phyloP scores from a whole-genome alignment of 2,888 invertebrate species.

The Allygus modestus region DNA sequence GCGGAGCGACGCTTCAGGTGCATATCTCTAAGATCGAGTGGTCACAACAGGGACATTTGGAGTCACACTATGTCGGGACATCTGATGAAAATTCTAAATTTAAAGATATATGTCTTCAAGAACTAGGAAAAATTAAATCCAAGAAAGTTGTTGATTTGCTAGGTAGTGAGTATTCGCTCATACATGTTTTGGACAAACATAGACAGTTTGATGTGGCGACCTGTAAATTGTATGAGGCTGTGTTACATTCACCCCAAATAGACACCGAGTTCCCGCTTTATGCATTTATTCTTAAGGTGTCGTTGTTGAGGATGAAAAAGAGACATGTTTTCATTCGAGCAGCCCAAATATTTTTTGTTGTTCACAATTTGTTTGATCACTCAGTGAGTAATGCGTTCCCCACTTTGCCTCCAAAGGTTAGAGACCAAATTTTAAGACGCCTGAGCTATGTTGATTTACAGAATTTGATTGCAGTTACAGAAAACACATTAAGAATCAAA shows the following conservation, averaged over 20 bases:
- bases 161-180: not conserved
- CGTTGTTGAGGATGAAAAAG: not conserved
- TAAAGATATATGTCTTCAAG: not conserved
- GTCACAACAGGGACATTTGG: not conserved
- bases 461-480: slow-evolving; percentile 15
- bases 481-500: not conserved
- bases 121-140: not conserved
- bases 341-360: not conserved
- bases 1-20: too few relatives aligned
- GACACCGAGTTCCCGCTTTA: slow-evolving; percentile 30
- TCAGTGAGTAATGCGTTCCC: not conserved
- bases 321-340: slow-evolving; percentile 2
- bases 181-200: not conserved
- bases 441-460: slow-evolving; percentile 29
- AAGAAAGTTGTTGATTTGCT: not conserved
- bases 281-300: not conserved
- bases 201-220: not conserved
- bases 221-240: not conserved
- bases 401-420: not conserved
- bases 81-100: not conserved
- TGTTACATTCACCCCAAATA: not conserved
- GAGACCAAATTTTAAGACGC: not conserved
- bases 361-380: not conserved
- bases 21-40: not conserved
- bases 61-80: not conserved